These are phyloP conservation scores for Drosophila bocki DNA, from an alignment of 1,140 invertebrate species.

Conservation along the genomic window DNA sequence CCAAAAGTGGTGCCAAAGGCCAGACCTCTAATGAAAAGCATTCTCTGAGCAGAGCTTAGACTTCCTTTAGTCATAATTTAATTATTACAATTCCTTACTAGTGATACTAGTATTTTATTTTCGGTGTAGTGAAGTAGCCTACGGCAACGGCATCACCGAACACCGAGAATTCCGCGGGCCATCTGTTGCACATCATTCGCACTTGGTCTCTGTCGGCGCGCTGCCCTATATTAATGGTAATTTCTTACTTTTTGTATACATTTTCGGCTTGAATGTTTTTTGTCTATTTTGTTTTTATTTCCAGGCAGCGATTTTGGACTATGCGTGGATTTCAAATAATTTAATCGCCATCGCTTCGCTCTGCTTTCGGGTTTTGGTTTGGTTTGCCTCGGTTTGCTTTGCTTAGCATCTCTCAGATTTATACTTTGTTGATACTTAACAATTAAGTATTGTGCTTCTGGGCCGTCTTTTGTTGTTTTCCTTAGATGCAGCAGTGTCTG, in stretches of 20 bases:
- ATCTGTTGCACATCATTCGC: slow-evolving; percentile 83
- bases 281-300: slow-evolving; percentile 76
- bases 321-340: slow-evolving; percentile 76
- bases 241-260: slow-evolving; percentile 83
- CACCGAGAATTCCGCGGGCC: slow-evolving; percentile 72
- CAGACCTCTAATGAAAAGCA: too few relatives aligned
- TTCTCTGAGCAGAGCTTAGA: background rate
- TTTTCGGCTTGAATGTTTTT: slow-evolving; percentile 67
- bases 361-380: slow-evolving; percentile 1
- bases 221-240: slow-evolving; percentile 83
- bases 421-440: slow-evolving; percentile 83
- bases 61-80: too few relatives aligned
- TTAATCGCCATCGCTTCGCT: slow-evolving; percentile 54
- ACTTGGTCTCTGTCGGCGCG: slow-evolving; percentile 81
- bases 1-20: too few relatives aligned
- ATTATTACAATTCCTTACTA: background rate
- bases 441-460: slow-evolving; percentile 73
- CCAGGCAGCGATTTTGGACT: slow-evolving; percentile 52
- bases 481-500: background rate
- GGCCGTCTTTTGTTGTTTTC: slow-evolving; percentile 49
- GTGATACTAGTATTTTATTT: background rate
- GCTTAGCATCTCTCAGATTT: slow-evolving; percentile 69
- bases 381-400: slow-evolving; percentile 31
- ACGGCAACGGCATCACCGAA: slow-evolving; percentile 17
- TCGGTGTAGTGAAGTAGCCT: slow-evolving; percentile 40